Conservation (phyloP, 2,797 vertebrate genomes). For the Acridotheres tristis region DNA sequence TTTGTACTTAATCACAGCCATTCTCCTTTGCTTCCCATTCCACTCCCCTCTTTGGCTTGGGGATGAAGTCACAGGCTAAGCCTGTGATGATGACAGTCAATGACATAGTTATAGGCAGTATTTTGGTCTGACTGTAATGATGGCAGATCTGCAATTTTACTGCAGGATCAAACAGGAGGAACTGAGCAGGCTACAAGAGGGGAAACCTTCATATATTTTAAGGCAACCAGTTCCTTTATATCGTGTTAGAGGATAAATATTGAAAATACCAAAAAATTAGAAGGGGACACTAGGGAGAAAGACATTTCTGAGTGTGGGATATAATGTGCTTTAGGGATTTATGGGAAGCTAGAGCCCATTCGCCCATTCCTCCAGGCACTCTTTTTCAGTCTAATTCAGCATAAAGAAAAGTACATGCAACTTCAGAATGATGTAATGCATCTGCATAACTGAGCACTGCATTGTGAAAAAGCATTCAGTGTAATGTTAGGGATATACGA, state of each 20-base stretch:
- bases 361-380: background rate
- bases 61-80: conserved; percentile 56
- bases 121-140: background rate
- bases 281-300: background rate
- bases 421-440: conserved; percentile 53
- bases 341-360: background rate
- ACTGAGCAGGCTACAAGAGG: background rate
- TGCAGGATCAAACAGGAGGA: background rate
- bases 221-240: background rate
- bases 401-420: conserved; percentile 9
- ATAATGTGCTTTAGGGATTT: background rate
- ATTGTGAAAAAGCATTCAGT: conserved; percentile 9
- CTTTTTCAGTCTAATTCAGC: conserved; percentile 29
- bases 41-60: conserved; percentile 6
- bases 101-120: background rate
- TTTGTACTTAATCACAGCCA: conserved; percentile 47
- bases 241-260: background rate
- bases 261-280: background rate
- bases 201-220: background rate
- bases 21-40: conserved; percentile 34
- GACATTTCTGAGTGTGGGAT: background rate
- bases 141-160: background rate
- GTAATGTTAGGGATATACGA: conserved; percentile 34
- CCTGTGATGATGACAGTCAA: conserved; percentile 18
- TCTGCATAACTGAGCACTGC: background rate